These are phyloP conservation scores for Morinoia aosen DNA, from an alignment of 2,888 invertebrate species.

Conservation along the genomic window DNA sequence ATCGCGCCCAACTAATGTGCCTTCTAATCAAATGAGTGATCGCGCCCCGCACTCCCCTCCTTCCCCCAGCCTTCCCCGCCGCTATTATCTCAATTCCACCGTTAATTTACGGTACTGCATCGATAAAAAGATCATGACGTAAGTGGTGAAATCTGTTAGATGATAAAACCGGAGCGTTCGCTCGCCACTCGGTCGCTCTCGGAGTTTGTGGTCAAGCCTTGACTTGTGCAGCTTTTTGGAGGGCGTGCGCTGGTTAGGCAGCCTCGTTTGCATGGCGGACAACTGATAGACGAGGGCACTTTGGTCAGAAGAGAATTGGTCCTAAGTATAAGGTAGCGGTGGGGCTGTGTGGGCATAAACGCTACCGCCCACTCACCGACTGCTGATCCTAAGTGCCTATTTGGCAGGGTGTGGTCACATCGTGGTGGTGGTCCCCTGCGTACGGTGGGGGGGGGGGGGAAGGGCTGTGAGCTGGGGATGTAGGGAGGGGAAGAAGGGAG, in stretches of 20 bases:
- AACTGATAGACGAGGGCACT: background rate
- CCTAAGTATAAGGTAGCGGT: conserved; percentile 36
- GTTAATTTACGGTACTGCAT: conserved; percentile 32
- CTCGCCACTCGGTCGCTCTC: background rate
- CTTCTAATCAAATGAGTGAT: conserved; percentile 49
- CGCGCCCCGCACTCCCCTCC: background rate
- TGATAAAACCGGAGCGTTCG: conserved; percentile 43
- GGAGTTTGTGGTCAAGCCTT: background rate
- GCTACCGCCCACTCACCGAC: conserved; percentile 36
- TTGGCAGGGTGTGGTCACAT: conserved; percentile 44
- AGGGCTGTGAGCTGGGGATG: background rate
- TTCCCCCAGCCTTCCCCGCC: background rate
- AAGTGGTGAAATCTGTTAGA: conserved; percentile 51
- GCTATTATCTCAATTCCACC: conserved; percentile 13
- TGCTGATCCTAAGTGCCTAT: conserved; percentile 51
- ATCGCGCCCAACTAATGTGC: background rate
- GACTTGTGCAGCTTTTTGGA: background rate
- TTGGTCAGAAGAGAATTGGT: conserved; percentile 45
- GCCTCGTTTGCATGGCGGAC: background rate
- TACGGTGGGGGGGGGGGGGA: background rate
- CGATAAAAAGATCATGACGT: conserved; percentile 54
- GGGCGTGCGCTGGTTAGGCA: background rate
- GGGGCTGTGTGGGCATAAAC: conserved; percentile 39
- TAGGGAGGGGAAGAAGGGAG: no score
- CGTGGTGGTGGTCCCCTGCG: background rate